Evolutionary conservation across 2,113 vertebrate species (phyloP).

Genomic region (Archocentrus centrarchus): DNA sequence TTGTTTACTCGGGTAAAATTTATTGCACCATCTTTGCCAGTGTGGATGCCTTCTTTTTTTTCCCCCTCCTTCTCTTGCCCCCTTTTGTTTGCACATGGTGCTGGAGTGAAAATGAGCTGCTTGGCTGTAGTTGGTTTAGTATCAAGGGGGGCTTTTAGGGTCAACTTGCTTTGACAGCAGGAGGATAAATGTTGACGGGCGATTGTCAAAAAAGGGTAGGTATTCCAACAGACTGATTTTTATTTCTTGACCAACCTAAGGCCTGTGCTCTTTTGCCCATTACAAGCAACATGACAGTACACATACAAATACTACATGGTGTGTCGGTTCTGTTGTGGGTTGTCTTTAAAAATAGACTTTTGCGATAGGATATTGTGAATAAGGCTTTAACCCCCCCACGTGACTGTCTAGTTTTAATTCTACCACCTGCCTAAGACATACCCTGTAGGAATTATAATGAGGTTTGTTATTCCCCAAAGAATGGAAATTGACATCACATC

Average conservation of each 20-base stretch:
- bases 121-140: conserved; percentile 62
- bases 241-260: conserved; percentile 56
- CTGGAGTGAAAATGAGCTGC: conserved; percentile 65
- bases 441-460: conserved; percentile 67
- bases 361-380: background rate
- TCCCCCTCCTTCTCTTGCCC: conserved; percentile 2
- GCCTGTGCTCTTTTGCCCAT: background rate
- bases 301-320: background rate
- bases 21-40: conserved; percentile 58
- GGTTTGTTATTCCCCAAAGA: conserved; percentile 65
- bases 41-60: conserved; percentile 19
- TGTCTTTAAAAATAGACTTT: background rate
- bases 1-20: conserved; percentile 64
- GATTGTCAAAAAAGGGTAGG: conserved; percentile 58
- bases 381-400: conserved; percentile 14
- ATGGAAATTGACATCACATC: conserved; percentile 64
- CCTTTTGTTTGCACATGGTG: conserved; percentile 66
- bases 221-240: conserved; percentile 62
- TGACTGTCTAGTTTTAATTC: conserved; percentile 58
- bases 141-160: conserved; percentile 52
- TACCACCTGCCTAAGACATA: conserved; percentile 13
- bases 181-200: conserved; percentile 59
- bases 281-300: background rate
- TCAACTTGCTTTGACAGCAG: conserved; percentile 64
- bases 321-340: background rate